Conservation (phyloP, 1,140 invertebrate species). For the Amphibalanus amphitrite region DNA sequence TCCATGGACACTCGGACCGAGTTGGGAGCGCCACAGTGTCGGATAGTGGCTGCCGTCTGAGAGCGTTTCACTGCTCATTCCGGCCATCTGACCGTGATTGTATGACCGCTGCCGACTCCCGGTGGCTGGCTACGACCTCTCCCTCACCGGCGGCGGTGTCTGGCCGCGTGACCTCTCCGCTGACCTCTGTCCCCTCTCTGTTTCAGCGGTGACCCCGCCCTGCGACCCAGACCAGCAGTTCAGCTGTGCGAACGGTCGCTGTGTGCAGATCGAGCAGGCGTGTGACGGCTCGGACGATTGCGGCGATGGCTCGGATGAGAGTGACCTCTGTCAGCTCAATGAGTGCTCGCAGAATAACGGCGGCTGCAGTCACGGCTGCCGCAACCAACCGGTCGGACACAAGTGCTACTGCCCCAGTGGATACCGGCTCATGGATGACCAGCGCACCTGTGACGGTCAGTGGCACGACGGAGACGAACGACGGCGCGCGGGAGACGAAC, state of each 20-base stretch:
- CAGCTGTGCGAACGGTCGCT: conserved; percentile 61
- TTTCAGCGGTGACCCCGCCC: neutral
- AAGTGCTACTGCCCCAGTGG: conserved; percentile 59
- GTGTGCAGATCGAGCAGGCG: conserved; percentile 49
- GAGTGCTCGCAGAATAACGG: conserved; percentile 65
- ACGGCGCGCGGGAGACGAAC: no score
- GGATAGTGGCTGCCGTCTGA: no score
- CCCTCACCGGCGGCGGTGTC: no score
- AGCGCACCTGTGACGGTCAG: conserved; percentile 57
- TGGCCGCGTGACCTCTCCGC: no score
- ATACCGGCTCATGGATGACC: conserved; percentile 45
- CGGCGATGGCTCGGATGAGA: conserved; percentile 62
- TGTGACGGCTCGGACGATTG: conserved; percentile 67
- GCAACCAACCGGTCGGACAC: conserved; percentile 54
- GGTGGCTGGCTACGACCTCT: no score
- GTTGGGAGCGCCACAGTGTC: no score
- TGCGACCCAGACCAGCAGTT: conserved; percentile 58
- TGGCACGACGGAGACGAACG: no score
- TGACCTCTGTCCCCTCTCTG: no score
- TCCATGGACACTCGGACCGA: no score
- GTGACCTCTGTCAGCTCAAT: conserved; percentile 48
- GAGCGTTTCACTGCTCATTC: no score
- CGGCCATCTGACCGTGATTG: no score
- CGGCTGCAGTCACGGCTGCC: conserved; percentile 64
- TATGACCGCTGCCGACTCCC: no score